Base-by-base conservation (phyloP, 2,888 invertebrate genomes). In the Acrobasis repandana region DNA sequence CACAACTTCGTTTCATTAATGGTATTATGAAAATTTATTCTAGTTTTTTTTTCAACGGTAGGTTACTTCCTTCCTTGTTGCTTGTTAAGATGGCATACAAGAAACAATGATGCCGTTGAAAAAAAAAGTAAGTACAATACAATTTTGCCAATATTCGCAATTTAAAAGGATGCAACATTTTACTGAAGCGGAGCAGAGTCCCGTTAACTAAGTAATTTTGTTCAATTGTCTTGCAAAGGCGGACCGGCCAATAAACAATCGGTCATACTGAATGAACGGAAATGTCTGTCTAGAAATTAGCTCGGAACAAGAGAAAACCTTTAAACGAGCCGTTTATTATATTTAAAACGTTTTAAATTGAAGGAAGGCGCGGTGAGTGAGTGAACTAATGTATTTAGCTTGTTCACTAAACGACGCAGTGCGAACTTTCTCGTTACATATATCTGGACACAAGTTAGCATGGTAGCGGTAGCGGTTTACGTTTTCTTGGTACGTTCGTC, bases 211-310 rank as follows among this genome's bases (percentile, higher is more conserved):
- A 77, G 82, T 80, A 87, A 88, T 86, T 90, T 83, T 77, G 85
- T 80, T 77, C 88, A 85, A 90, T 90, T 88, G 90, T 90, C 82
- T 90, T 82, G 81, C 85, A 80, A 85, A 86, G 66, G 83, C 80
- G 83, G 76, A 81, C 76, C 79, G 74, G 83, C 82, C 87, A 85
- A 90, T 90, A 89, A 88, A 92, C 91, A 90, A 91, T 91, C 87
- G 92, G 76, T 90, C 87, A 91, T 91, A 90, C 84, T 91, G 90
- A 92, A 92, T 92, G 90, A 90, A 79, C 90, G 91, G 91, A 92
- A 90, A 89, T 88, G 91, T 91, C 88, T 79, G 87, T 84, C 84
- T 84, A 80, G 81, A 90, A 92, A 90, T 91, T 91, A 88, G 84
- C 84, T 83, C 75, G 80, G 80, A 85, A 91, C 92, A 90, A 88